A percentile compares a stretch with the other conserved stretches of the same genome.
Conservation (phyloP, 2,797 vertebrate species). For the Mormyrops boulengeri region DNA sequence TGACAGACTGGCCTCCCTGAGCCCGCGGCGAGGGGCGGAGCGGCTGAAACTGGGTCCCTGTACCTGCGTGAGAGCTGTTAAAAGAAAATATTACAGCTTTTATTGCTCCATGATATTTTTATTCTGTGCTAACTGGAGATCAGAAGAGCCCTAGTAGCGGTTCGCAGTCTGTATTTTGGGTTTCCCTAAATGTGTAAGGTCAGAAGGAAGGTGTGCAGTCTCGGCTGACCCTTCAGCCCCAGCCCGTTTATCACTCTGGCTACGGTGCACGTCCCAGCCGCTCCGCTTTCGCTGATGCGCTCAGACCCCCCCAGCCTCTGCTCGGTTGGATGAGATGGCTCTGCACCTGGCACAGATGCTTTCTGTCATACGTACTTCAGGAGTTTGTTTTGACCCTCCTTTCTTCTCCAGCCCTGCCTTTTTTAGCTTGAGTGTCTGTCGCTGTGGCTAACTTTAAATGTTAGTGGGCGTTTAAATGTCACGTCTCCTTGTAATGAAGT, state of each 20-base stretch:
- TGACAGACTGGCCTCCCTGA: neutral
- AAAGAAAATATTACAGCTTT: neutral
- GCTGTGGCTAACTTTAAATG: neutral
- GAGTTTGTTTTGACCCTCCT: neutral
- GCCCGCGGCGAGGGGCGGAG: neutral
- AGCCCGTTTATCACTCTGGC: neutral
- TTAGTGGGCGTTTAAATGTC: neutral
- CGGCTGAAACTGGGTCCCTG: neutral
- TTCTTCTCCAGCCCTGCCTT: neutral
- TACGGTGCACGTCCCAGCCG: neutral
- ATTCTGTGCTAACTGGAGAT: neutral
- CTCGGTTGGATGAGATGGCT: neutral
- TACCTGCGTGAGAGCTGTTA: neutral
- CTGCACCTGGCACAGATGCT: neutral
- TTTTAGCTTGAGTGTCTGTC: neutral
- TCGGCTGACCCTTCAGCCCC: neutral
- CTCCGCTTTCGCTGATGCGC: neutral
- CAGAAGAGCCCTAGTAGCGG: neutral
- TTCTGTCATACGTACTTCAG: neutral
- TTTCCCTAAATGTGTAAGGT: neutral
- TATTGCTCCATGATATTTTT: neutral
- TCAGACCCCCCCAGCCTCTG: neutral
- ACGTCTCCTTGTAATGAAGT: neutral
- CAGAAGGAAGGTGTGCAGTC: neutral
- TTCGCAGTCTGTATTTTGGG: neutral